These are phyloP conservation scores for Lasioglossum baleicum DNA, from an alignment of 1,140 invertebrate species.

Conservation along the genomic window DNA sequence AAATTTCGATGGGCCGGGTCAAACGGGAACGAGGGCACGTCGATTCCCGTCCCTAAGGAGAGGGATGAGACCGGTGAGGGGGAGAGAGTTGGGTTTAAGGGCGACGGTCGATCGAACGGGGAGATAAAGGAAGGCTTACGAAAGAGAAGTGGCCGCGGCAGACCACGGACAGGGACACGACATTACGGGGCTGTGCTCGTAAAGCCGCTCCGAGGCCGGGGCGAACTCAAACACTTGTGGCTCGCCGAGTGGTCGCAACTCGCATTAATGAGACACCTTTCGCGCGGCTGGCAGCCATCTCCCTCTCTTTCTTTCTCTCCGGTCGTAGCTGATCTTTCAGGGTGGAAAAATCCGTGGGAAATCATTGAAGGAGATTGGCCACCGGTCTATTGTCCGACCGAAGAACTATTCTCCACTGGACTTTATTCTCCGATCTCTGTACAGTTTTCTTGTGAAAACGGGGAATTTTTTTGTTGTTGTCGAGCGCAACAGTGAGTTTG, in stretches of 20 bases:
- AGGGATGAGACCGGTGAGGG: background rate
- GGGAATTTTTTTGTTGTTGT: no score
- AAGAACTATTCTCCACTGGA: no score
- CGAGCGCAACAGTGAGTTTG: no score
- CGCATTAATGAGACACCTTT: conserved; percentile 12
- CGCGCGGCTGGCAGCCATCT: background rate
- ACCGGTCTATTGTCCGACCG: no score
- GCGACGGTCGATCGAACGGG: conserved; percentile 11
- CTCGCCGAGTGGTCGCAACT: background rate
- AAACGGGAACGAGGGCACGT: background rate
- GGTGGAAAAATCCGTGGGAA: no score
- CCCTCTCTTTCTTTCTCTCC: no score
- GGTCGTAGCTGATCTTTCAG: no score
- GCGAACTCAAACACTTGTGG: conserved; percentile 22
- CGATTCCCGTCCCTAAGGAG: conserved; percentile 3
- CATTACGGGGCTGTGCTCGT: background rate
- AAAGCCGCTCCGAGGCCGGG: background rate
- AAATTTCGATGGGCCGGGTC: background rate
- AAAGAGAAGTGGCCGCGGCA: background rate
- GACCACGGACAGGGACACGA: conserved; percentile 1
- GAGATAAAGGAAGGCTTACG: conserved; percentile 13
- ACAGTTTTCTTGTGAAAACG: no score
- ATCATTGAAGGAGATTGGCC: no score
- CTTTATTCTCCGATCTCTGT: no score
- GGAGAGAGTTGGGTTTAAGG: background rate